Percentiles rank a stretch among this genome's conserved stretches.
phyloP scores from a whole-genome alignment of 2,113 vertebrate species.

The Erythrocercus mccallii region DNA sequence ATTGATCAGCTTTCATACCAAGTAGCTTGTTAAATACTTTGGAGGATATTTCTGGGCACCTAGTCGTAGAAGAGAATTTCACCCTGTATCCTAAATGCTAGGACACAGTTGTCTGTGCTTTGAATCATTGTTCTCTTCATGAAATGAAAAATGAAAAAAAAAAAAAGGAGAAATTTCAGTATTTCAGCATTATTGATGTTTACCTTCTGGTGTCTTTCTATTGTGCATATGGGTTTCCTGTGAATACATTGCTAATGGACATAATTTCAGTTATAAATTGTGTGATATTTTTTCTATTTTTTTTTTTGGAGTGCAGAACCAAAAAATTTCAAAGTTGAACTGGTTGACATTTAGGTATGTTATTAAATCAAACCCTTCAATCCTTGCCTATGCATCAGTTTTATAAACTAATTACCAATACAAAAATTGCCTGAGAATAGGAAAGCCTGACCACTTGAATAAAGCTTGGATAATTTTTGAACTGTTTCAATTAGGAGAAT shows the following conservation, averaged over 20 bases:
- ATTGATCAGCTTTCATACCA: not conserved
- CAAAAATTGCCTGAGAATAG: not conserved
- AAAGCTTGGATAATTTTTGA: not conserved
- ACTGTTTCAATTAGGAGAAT: not conserved
- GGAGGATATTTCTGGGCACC: not conserved
- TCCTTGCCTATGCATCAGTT: not conserved
- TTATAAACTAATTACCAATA: not conserved
- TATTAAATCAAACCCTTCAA: not conserved
- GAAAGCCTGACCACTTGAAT: not conserved
- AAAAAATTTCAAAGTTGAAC: not conserved
- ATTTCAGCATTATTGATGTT: not conserved
- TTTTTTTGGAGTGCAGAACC: not conserved
- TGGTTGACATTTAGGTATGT: not conserved
- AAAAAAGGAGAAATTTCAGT: not conserved
- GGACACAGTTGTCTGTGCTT: not conserved
- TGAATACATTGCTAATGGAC: not conserved
- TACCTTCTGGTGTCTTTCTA: not conserved
- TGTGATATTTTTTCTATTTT: not conserved
- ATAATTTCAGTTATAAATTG: not conserved
- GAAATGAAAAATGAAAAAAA: not conserved
- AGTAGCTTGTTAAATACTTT: not conserved
- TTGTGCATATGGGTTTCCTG: not conserved
- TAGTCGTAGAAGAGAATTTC: not conserved
- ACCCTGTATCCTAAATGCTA: not conserved
- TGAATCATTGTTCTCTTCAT: not conserved